These are phyloP conservation scores for Scleropages formosus DNA, from an alignment of 2,797 vertebrate genomes.

Conservation along the genomic window DNA sequence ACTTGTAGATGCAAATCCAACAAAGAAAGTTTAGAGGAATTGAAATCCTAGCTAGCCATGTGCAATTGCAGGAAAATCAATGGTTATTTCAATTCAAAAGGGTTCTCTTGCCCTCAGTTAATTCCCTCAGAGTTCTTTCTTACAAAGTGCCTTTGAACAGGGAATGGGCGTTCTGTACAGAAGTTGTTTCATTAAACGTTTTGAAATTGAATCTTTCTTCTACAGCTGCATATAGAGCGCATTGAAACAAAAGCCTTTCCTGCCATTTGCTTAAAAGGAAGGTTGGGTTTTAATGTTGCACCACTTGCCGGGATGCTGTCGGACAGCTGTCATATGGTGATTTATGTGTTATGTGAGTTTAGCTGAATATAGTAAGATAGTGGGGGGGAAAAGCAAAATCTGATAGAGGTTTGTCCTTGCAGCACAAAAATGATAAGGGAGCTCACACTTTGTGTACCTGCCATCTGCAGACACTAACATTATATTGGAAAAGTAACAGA, in stretches of 20 bases:
- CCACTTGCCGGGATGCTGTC: background rate
- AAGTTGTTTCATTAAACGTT: conserved; percentile 37
- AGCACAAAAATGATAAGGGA: too few relatives aligned
- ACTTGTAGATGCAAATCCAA: background rate
- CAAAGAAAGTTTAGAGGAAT: conserved; percentile 8
- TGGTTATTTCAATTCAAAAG: conserved; percentile 23
- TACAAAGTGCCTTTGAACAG: conserved; percentile 24
- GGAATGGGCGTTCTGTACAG: background rate
- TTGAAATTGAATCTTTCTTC: conserved; percentile 35
- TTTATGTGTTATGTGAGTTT: background rate
- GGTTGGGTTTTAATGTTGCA: conserved; percentile 11
- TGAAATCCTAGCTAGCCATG: conserved; percentile 25
- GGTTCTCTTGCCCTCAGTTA: conserved; percentile 29
- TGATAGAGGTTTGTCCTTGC: background rate
- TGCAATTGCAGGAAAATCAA: conserved; percentile 29
- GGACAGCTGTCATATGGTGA: conserved; percentile 19
- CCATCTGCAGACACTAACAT: too few relatives aligned
- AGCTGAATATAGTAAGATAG: background rate
- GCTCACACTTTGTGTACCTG: too few relatives aligned
- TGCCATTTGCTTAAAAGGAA: conserved; percentile 18
- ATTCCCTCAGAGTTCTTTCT: conserved; percentile 30
- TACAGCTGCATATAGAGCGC: background rate
- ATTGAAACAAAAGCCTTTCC: conserved; percentile 12
- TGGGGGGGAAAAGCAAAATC: background rate
- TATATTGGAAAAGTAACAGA: too few relatives aligned